Conservation (phyloP, 2,113 vertebrate species). For the Corythoichthys haematopterus region DNA sequence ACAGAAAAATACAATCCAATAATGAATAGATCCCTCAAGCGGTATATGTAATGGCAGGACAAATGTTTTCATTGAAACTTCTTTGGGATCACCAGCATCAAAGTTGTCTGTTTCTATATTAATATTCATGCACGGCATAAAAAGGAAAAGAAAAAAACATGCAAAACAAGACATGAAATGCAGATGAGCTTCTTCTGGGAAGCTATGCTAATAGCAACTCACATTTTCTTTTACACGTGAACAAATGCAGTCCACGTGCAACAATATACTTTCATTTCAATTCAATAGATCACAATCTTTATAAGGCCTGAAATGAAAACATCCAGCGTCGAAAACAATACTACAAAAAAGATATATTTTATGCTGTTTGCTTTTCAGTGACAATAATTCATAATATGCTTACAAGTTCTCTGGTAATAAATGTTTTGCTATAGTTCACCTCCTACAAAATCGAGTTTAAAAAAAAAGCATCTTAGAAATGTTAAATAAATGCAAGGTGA, state of each 20-base stretch:
- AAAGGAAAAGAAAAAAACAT: slow-evolving; percentile 35
- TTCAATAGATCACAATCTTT: slow-evolving; percentile 25
- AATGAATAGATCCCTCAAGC: slow-evolving; percentile 31
- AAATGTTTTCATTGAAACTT: slow-evolving; percentile 31
- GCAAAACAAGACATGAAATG: slow-evolving; percentile 53
- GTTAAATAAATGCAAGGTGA: background rate
- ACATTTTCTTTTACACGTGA: slow-evolving; percentile 34
- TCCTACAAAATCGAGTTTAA: slow-evolving; percentile 4
- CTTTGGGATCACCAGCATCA: slow-evolving; percentile 51
- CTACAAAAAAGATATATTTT: background rate
- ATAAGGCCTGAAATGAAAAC: slow-evolving; percentile 31
- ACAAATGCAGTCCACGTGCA: slow-evolving; percentile 18
- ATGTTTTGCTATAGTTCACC: background rate
- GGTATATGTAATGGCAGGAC: slow-evolving; percentile 12
- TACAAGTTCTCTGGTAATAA: background rate
- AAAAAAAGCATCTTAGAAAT: background rate
- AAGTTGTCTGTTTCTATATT: slow-evolving; percentile 50
- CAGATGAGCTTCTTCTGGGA: slow-evolving; percentile 53
- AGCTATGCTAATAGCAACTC: slow-evolving; percentile 52
- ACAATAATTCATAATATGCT: background rate
- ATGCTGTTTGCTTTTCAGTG: background rate
- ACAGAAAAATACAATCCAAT: slow-evolving; percentile 27
- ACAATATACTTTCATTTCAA: slow-evolving; percentile 27
- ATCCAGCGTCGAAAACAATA: slow-evolving; percentile 4
- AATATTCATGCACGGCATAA: slow-evolving; percentile 59